phyloP scores from a whole-genome alignment of 2,113 vertebrate species.

The Percopsis transmontana region DNA sequence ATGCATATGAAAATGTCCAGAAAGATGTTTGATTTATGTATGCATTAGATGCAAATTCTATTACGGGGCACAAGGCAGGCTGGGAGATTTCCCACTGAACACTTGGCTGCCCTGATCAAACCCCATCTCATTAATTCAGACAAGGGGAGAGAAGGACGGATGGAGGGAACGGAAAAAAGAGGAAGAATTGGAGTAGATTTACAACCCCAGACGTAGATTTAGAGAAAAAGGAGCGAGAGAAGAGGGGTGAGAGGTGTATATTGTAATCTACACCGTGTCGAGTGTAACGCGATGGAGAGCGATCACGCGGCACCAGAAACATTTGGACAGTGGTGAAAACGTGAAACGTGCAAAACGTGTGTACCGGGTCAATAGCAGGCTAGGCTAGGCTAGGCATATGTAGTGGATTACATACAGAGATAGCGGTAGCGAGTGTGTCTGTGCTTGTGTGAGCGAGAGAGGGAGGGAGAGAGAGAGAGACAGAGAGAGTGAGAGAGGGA shows the following conservation, averaged over 20 bases:
- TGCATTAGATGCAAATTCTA: slow-evolving; percentile 99
- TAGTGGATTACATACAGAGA: not conserved
- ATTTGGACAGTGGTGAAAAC: no score
- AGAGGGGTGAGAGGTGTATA: slow-evolving; percentile 65
- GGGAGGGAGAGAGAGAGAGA: no score
- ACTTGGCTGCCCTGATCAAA: slow-evolving; percentile 99
- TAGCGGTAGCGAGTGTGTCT: no score
- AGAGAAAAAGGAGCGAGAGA: slow-evolving; percentile 56
- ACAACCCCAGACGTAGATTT: slow-evolving; percentile 92
- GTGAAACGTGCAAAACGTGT: no score
- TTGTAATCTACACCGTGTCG: not conserved
- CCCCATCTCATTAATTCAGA: slow-evolving; percentile 99
- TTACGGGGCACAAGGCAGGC: slow-evolving; percentile 97
- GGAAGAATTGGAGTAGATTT: slow-evolving; percentile 96
- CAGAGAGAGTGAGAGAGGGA: slow-evolving; percentile 74
- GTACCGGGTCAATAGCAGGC: no score
- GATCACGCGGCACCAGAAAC: no score
- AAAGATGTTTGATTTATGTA: slow-evolving; percentile 99
- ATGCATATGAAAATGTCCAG: slow-evolving; percentile 99
- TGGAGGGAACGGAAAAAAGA: slow-evolving; percentile 30
- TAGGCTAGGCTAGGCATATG: no score
- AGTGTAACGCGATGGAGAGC: not conserved
- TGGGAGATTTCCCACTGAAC: slow-evolving; percentile 99
- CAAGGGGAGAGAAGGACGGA: slow-evolving; percentile 87
- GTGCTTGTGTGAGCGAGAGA: no score